A percentile compares a stretch with the other conserved stretches of the same genome.
These are phyloP conservation scores for Linurgus olivaceus DNA, from an alignment of 2,797 vertebrate species.

Conservation along the genomic window DNA sequence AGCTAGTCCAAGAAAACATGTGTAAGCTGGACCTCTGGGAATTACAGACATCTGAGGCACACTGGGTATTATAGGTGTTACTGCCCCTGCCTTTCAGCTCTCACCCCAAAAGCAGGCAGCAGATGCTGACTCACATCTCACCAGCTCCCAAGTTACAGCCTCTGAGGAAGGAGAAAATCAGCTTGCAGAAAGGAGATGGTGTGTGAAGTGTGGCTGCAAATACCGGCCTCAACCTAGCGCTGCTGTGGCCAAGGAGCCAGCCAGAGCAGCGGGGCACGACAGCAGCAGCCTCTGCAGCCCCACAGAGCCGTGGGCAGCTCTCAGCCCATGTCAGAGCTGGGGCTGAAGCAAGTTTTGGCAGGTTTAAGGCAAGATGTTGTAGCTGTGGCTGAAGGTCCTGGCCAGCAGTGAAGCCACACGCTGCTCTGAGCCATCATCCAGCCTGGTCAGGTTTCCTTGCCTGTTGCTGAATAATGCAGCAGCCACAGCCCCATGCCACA, in stretches of 20 bases:
- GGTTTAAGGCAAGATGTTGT: not conserved
- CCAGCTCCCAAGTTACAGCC: not conserved
- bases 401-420: accelerated
- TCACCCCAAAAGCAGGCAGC: not conserved
- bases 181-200: not conserved
- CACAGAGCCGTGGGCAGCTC: not conserved
- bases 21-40: not conserved
- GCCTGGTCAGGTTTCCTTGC: not conserved
- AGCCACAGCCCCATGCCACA: not conserved
- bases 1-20: not conserved
- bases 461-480: not conserved
- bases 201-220: not conserved
- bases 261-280: not conserved
- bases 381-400: not conserved
- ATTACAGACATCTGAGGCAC: not conserved
- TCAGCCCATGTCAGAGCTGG: not conserved
- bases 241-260: not conserved
- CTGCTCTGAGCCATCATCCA: not conserved
- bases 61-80: not conserved
- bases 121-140: not conserved
- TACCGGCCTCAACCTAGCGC: accelerated
- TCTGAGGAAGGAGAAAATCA: not conserved
- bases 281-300: not conserved
- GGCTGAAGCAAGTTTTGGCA: not conserved
- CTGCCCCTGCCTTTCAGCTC: not conserved